A percentile compares a stretch with the other conserved stretches of the same genome.
These are phyloP conservation scores for Scaptomyza reducta DNA, from an alignment of 2,888 invertebrate species.

Conservation along the genomic window DNA sequence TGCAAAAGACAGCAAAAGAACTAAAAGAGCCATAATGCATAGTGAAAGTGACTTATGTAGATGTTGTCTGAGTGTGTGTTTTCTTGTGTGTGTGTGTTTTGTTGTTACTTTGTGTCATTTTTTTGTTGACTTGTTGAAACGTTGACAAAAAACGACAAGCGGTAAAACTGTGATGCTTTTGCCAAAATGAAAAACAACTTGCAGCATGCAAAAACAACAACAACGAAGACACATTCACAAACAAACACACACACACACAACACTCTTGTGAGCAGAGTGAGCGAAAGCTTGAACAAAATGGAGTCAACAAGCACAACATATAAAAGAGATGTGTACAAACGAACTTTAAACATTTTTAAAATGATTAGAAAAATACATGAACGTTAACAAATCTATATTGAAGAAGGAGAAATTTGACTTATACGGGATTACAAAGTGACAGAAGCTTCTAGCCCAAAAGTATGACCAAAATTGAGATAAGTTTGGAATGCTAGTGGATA, in stretches of 20 bases:
- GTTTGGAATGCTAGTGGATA: too few species aligned
- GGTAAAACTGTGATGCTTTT: slow-evolving; percentile 37
- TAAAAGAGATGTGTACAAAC: neutral
- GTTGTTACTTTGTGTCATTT: slow-evolving; percentile 10
- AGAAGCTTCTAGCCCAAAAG: too few species aligned
- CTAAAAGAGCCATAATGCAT: slow-evolving; percentile 42
- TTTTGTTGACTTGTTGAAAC: slow-evolving; percentile 22
- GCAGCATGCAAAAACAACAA: slow-evolving; percentile 16
- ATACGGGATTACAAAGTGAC: too few species aligned
- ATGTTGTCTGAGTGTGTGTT: slow-evolving; percentile 24
- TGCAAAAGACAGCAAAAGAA: slow-evolving; percentile 1
- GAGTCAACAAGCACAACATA: neutral
- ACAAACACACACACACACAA: too few species aligned
- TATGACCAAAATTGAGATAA: too few species aligned
- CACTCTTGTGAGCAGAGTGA: neutral
- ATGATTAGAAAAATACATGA: too few species aligned
- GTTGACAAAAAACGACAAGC: slow-evolving; percentile 31
- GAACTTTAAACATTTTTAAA: neutral
- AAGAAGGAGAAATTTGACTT: too few species aligned
- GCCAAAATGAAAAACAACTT: slow-evolving; percentile 46
- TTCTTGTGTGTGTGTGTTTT: slow-evolving; percentile 3
- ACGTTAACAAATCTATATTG: too few species aligned
- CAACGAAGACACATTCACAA: neutral
- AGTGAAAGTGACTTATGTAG: slow-evolving; percentile 64
- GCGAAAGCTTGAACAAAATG: slow-evolving; percentile 13